Percentiles rank a stretch among this genome's conserved stretches.
Evolutionary conservation across 2,888 invertebrate species (phyloP).

Genomic region (Acheta domesticus): DNA sequence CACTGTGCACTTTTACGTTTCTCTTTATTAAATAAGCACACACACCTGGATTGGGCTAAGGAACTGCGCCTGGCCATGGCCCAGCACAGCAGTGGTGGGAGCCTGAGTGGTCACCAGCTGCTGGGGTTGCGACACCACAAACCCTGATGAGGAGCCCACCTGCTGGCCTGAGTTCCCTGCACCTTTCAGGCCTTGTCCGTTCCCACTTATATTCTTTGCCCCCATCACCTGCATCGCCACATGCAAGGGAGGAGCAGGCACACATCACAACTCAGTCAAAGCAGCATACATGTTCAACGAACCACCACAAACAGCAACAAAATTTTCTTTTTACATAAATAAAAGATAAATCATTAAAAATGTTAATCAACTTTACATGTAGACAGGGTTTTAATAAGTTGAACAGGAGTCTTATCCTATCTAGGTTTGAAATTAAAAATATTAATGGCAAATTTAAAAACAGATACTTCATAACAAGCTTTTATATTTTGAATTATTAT

Average conservation of each 20-base stretch:
- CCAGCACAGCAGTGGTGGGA: constrained; percentile 58
- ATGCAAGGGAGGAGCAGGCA: background rate
- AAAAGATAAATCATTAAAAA: no score
- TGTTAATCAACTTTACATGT: no score
- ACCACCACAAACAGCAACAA: background rate
- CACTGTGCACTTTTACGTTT: no score
- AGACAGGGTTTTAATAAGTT: no score
- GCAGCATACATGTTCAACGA: background rate
- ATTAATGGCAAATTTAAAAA: no score
- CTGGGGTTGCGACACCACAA: constrained; percentile 44
- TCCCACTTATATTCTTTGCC: constrained; percentile 34
- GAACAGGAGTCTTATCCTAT: no score
- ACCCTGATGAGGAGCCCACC: constrained; percentile 25
- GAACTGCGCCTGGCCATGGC: constrained; percentile 61
- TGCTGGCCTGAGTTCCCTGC: constrained; percentile 28
- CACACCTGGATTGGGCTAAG: constrained; percentile 67
- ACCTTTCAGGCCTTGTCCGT: constrained; percentile 28
- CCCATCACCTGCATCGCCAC: constrained; percentile 33
- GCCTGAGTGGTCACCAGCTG: constrained; percentile 52
- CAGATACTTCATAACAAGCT: no score
- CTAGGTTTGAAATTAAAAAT: no score
- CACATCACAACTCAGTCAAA: background rate
- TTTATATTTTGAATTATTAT: no score
- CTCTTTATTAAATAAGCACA: background rate
- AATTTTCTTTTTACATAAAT: no score